These are phyloP conservation scores for Tachuris rubrigastra DNA, from an alignment of 2,113 vertebrate genomes.

Conservation along the genomic window DNA sequence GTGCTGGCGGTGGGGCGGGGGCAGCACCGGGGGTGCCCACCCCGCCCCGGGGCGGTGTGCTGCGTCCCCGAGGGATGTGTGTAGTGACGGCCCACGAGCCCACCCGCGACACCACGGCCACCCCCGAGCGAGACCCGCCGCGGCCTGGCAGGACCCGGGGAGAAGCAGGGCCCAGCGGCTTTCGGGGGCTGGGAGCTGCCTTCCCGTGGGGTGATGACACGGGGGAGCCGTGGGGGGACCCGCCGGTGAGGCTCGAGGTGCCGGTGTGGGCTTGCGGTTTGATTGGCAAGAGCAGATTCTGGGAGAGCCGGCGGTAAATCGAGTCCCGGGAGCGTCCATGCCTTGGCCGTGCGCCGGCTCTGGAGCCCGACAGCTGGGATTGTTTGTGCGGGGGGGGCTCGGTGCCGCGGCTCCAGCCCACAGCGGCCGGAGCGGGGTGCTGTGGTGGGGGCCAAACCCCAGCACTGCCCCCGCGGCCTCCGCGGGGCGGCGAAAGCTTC, in stretches of 20 bases:
- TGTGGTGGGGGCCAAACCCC: neutral
- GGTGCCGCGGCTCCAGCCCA: neutral
- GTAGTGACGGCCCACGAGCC: neutral
- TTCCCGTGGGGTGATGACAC: neutral
- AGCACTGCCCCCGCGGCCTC: neutral
- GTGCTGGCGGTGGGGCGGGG: neutral
- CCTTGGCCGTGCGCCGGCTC: neutral
- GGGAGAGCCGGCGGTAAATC: neutral
- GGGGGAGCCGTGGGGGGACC: neutral
- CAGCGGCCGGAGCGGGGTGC: neutral
- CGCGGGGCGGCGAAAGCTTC: neutral
- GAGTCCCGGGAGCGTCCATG: neutral
- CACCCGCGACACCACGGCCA: neutral
- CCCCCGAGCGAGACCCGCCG: neutral
- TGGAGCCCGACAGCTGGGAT: slow-evolving; percentile 31
- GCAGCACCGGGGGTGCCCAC: neutral
- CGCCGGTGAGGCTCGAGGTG: neutral
- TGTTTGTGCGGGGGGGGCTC: neutral
- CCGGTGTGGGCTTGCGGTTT: neutral
- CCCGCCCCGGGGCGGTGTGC: neutral
- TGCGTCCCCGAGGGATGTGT: neutral
- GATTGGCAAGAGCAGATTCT: slow-evolving; percentile 21
- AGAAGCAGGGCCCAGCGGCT: neutral
- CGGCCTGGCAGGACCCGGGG: neutral
- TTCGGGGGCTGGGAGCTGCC: neutral